Percentiles rank a stretch among this genome's conserved stretches.
Conservation (phyloP, 1,140 invertebrate species). For the Chrysoperla carnea region DNA sequence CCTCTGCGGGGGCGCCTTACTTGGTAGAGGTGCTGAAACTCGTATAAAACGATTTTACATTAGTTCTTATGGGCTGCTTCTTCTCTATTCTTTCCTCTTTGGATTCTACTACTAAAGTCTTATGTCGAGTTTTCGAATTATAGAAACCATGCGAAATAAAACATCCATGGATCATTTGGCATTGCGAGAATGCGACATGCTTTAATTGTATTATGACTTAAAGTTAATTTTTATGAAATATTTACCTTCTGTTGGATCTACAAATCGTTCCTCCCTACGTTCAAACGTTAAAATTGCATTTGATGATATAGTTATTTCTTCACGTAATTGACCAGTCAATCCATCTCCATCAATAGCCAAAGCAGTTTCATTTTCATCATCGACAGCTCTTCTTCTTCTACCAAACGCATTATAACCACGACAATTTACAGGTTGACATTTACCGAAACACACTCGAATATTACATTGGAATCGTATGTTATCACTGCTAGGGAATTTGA, state of each 20-base stretch:
- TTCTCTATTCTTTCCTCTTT: too few species aligned
- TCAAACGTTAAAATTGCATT: conserved; percentile 83
- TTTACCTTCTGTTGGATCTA: conserved; percentile 52
- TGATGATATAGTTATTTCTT: conserved; percentile 84
- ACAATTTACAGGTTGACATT: conserved; percentile 89
- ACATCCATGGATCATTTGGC: too few species aligned
- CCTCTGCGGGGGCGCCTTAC: too few species aligned
- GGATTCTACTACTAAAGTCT: too few species aligned
- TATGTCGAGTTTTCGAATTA: too few species aligned
- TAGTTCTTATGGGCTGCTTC: too few species aligned
- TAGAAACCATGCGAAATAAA: too few species aligned
- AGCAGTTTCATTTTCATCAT: conserved; percentile 34
- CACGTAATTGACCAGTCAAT: conserved; percentile 64
- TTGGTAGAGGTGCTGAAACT: too few species aligned
- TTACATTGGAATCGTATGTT: conserved; percentile 93
- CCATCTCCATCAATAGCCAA: conserved; percentile 35
- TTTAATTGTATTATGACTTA: too few species aligned
- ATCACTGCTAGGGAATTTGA: conserved; percentile 89
- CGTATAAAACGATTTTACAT: too few species aligned
- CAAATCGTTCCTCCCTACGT: conserved; percentile 49
- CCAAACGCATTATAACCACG: conserved; percentile 79
- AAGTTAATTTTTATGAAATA: conserved; percentile 5
- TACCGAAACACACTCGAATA: conserved; percentile 86
- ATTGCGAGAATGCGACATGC: too few species aligned
- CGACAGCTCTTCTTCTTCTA: conserved; percentile 49